Percentiles rank a stretch among this genome's conserved stretches.
Evolutionary conservation across 2,888 invertebrate genomes (phyloP).

Genomic region (Branchellion lobata): DNA sequence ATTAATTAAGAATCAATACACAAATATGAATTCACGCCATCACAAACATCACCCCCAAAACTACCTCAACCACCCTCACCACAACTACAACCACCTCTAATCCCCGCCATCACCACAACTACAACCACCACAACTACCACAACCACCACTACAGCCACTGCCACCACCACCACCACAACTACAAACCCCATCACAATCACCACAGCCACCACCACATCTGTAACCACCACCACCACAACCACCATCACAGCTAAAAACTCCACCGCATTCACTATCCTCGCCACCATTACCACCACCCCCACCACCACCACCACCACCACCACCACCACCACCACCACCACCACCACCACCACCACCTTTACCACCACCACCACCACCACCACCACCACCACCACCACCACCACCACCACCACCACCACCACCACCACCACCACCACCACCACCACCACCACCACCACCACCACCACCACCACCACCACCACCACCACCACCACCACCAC

Average conservation of each 20-base stretch:
- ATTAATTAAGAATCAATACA: too few relatives aligned
- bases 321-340: not conserved
- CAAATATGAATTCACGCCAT: too few relatives aligned
- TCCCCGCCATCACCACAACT: too few relatives aligned
- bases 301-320: too few relatives aligned
- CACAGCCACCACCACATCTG: conserved; percentile 15
- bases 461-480: too few relatives aligned
- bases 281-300: too few relatives aligned
- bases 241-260: not conserved
- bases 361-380: conserved; percentile 4
- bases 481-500: too few relatives aligned
- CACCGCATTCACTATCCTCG: not conserved
- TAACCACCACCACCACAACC: conserved; percentile 8
- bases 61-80: too few relatives aligned
- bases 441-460: conserved; percentile 15
- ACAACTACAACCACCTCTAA: too few relatives aligned
- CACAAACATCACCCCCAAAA: too few relatives aligned
- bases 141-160: too few relatives aligned
- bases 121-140: too few relatives aligned
- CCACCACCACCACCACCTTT: not conserved
- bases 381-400: conserved; percentile 25
- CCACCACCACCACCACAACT: not conserved
- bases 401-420: conserved; percentile 14
- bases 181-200: conserved; percentile 6
- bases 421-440: not conserved